Evolutionary conservation across 2,113 vertebrate genomes (phyloP), one percentile per base, ranked within the genome.

Genomic region (Percopsis transmontana): DNA sequence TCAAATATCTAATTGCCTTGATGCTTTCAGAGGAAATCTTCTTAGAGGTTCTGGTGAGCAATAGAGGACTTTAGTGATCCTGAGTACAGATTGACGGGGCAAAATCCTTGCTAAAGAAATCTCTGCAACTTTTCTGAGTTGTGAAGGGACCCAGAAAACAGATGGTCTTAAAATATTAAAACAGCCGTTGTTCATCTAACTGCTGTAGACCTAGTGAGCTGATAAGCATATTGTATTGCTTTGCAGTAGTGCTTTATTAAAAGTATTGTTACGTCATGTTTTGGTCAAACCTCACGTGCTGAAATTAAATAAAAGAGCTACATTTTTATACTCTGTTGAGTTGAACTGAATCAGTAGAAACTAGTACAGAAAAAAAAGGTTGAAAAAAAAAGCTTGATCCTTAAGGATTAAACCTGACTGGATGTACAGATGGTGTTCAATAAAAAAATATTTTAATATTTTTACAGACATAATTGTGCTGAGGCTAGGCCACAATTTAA

Each of bases 11-110:
- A 3, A n/a, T 61, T 51, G 72, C 51, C 73, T 60, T 74, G 58
- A 85, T 74, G 72, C 73, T 72, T 82, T 83, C 57, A 64, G 50
- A 65, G 41, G 2, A 13, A 38, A 50, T 33, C 42, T 61, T 60
- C 33, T 69, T 39, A 38, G 16, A 48, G 40, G 23, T 27, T 27
- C 24, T 47, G 18, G 15, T 18, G 13, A 41, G 58, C 63, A 63
- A 58, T 19, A 33, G 42, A 57, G 57, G 59, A 20, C 62, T 70
- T 59, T 66, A 65, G 59, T 76, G 64, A 73, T 76, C 58, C 42
- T 0, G 3, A 60, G 58, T 85, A 47, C 84, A 90, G 84, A 87
- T 90, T 87, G 15, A 13, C 54, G 48, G 53, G 76, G 70, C 41
- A 65, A 74, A 77, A 72, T 69, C 66, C 51, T 53, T 62, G 56